Conservation (phyloP, 2,113 vertebrate species). For the Apodemus speciosus region DNA sequence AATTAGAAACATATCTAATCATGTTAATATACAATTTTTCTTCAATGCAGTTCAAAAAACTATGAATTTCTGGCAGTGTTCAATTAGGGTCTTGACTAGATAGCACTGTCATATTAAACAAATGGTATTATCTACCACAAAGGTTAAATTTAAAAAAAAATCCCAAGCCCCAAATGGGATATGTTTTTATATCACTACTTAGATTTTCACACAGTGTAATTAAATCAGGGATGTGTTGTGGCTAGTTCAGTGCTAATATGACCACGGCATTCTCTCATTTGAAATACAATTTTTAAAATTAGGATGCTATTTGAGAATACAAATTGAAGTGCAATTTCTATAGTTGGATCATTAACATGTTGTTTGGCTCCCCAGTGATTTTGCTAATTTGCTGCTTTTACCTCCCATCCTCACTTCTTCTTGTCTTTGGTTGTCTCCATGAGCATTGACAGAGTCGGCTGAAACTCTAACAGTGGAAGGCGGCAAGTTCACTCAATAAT, state of each 20-base stretch:
- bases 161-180: constrained; percentile 58
- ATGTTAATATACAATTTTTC: constrained; percentile 82
- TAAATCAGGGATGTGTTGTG: constrained; percentile 59
- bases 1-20: constrained; percentile 87
- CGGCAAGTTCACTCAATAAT: neutral
- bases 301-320: constrained; percentile 52
- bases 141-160: constrained; percentile 76
- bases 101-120: constrained; percentile 70
- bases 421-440: neutral
- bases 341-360: constrained; percentile 45
- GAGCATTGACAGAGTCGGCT: neutral
- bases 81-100: constrained; percentile 75
- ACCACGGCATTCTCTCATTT: constrained; percentile 61
- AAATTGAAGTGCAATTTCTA: constrained; percentile 36
- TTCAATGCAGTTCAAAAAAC: constrained; percentile 80
- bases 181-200: constrained; percentile 67
- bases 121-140: constrained; percentile 66
- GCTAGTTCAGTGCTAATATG: constrained; percentile 59
- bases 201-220: constrained; percentile 68
- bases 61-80: constrained; percentile 77
- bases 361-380: constrained; percentile 5
- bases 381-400: neutral
- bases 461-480: neutral
- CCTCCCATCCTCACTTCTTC: neutral
- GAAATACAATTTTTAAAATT: constrained; percentile 56